These are phyloP conservation scores for Passer montanus DNA, from an alignment of 2,113 vertebrate genomes.

Conservation along the genomic window DNA sequence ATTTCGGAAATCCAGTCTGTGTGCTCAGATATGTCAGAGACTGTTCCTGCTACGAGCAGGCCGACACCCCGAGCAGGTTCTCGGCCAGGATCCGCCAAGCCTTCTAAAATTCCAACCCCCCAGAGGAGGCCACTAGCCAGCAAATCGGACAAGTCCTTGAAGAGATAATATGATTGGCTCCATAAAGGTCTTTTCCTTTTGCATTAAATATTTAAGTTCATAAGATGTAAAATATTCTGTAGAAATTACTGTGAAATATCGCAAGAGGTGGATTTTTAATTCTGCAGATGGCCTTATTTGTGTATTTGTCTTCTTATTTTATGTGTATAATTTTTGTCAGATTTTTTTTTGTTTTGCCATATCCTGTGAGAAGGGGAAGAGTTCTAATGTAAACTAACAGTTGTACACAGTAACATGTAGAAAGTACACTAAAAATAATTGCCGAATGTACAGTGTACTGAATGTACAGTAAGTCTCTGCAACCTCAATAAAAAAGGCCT, in stretches of 20 bases:
- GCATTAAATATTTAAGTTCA: constrained; percentile 89
- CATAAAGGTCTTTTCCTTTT: constrained; percentile 70
- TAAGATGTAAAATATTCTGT: constrained; percentile 98
- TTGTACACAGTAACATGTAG: constrained; percentile 81
- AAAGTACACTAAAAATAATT: constrained; percentile 78
- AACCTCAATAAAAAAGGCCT: constrained; percentile 74
- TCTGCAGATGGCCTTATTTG: constrained; percentile 90
- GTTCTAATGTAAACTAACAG: constrained; percentile 80
- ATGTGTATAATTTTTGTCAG: constrained; percentile 87
- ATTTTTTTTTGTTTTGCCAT: constrained; percentile 80
- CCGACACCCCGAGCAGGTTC: constrained; percentile 82
- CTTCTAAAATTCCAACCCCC: constrained; percentile 96
- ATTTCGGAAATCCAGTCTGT: constrained; percentile 98
- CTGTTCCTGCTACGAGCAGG: constrained; percentile 80
- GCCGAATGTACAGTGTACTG: constrained; percentile 86
- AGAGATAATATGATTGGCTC: constrained; percentile 88
- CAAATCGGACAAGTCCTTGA: constrained; percentile 89
- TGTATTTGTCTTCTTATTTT: constrained; percentile 96
- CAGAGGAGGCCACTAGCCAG: constrained; percentile 87
- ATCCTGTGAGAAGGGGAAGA: constrained; percentile 76
- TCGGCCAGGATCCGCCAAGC: constrained; percentile 84
- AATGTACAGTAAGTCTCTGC: constrained; percentile 87
- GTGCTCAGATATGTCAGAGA: constrained; percentile 91
- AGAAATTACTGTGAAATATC: constrained; percentile 92
- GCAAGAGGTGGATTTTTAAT: constrained; percentile 87